Evolutionary conservation across 2,888 invertebrate species (phyloP).

Genomic region (Timandra comae): DNA sequence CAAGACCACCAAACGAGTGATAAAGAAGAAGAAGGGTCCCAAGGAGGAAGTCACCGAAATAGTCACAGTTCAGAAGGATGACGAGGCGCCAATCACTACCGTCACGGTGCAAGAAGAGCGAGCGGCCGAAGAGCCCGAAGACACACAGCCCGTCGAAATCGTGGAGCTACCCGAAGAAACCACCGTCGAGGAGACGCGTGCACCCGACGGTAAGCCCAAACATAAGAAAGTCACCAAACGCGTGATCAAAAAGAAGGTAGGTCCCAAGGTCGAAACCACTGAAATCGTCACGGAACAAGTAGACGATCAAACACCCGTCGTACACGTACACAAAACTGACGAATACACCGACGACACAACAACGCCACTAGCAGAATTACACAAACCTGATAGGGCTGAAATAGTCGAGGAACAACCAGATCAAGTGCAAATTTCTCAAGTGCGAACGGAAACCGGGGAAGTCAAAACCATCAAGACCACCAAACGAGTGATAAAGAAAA

Average conservation of each 20-base stretch:
- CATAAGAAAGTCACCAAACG: constrained; percentile 44
- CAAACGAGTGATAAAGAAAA: constrained; percentile 33
- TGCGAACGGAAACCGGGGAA: constrained; percentile 21
- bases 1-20: constrained; percentile 52
- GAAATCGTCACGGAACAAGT: constrained; percentile 23
- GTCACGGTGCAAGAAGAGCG: constrained; percentile 38
- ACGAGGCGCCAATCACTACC: constrained; percentile 38
- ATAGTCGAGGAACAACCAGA: constrained; percentile 27
- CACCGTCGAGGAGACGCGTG: constrained; percentile 28
- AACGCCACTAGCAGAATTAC: constrained; percentile 14
- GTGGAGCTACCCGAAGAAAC: constrained; percentile 43
- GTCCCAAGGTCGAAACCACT: constrained; percentile 32
- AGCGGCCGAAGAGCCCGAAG: constrained; percentile 30
- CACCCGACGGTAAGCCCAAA: constrained; percentile 31
- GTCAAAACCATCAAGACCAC: constrained; percentile 33
- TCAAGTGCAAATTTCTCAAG: constrained; percentile 18
- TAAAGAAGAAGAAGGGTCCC: constrained; percentile 55
- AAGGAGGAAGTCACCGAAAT: constrained; percentile 61
- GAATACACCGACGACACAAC: constrained; percentile 28
- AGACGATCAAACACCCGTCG: constrained; percentile 23
- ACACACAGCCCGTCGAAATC: constrained; percentile 24
- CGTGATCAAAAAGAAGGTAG: constrained; percentile 51
- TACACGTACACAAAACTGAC: constrained; percentile 26
- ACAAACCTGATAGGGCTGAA: constrained; percentile 27
- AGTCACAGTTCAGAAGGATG: constrained; percentile 51